Conservation (phyloP, 2,113 vertebrate genomes). For the Erpornis zantholeuca region DNA sequence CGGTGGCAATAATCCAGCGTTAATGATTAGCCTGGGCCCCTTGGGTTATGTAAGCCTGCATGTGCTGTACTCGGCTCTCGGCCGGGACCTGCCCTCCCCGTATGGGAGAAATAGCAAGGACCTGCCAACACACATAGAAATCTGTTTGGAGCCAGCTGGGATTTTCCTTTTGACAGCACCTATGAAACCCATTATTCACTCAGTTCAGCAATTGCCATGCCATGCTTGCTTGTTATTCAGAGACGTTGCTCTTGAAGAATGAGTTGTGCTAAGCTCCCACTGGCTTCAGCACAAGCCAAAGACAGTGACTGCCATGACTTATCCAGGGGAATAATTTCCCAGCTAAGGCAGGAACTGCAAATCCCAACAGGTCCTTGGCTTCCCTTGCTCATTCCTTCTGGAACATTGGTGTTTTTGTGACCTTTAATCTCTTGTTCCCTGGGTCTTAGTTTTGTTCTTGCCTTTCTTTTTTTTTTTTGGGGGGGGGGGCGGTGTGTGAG, state of each 20-base stretch:
- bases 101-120: slow-evolving; percentile 17
- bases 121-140: slow-evolving; percentile 36
- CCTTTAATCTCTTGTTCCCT: not conserved
- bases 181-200: slow-evolving; percentile 17
- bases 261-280: not conserved
- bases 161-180: slow-evolving; percentile 52
- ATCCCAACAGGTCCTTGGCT: not conserved
- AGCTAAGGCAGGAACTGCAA: not conserved
- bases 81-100: not conserved
- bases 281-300: not conserved
- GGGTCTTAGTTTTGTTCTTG: not conserved
- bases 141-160: not conserved
- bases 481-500: accelerated
- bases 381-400: not conserved
- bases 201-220: not conserved
- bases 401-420: not conserved
- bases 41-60: slow-evolving; percentile 58
- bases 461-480: not conserved
- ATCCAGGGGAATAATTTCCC: not conserved
- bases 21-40: slow-evolving; percentile 65
- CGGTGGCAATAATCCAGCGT: slow-evolving; percentile 1
- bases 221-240: slow-evolving; percentile 19
- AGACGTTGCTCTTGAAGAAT: not conserved
- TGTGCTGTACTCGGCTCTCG: not conserved
- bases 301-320: not conserved